phyloP scores from a whole-genome alignment of 2,113 vertebrate species.

The Speoplatyrhinus poulsoni region DNA sequence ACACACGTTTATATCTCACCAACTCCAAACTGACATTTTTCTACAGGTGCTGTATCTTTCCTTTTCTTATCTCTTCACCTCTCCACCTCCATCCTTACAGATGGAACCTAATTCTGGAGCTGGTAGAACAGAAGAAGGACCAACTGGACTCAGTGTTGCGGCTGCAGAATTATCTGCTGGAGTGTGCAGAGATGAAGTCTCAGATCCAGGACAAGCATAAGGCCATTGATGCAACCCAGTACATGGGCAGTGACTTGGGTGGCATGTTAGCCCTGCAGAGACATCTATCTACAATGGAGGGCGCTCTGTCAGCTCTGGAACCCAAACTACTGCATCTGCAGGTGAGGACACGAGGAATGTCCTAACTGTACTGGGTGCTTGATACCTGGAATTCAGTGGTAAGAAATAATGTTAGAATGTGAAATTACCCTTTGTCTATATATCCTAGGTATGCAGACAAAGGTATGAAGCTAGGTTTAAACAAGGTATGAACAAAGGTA shows the following conservation, averaged over 20 bases:
- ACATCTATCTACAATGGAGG: slow-evolving; percentile 89
- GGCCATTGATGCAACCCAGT: slow-evolving; percentile 85
- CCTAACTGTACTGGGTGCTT: no score
- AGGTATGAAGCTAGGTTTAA: no score
- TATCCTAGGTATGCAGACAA: no score
- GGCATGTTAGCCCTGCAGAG: slow-evolving; percentile 85
- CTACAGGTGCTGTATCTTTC: neutral
- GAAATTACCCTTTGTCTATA: no score
- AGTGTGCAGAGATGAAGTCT: slow-evolving; percentile 86
- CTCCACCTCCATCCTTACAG: slow-evolving; percentile 59
- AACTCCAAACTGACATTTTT: neutral
- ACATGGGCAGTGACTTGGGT: slow-evolving; percentile 82
- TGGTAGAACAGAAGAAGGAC: slow-evolving; percentile 89
- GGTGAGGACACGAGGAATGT: slow-evolving; percentile 45
- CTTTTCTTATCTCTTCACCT: neutral
- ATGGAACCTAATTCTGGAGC: slow-evolving; percentile 94
- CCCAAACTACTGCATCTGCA: slow-evolving; percentile 87
- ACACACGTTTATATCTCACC: neutral
- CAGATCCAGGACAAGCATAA: slow-evolving; percentile 89
- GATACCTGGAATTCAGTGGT: no score
- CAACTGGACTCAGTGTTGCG: slow-evolving; percentile 82
- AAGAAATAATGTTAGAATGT: no score
- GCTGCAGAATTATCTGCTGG: slow-evolving; percentile 93
- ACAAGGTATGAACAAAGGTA: no score
- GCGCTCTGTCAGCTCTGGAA: slow-evolving; percentile 85